Percentiles rank a stretch among this genome's conserved stretches.
Evolutionary conservation across 2,797 vertebrate species (phyloP).

Genomic region (Hyperoplus immaculatus): DNA sequence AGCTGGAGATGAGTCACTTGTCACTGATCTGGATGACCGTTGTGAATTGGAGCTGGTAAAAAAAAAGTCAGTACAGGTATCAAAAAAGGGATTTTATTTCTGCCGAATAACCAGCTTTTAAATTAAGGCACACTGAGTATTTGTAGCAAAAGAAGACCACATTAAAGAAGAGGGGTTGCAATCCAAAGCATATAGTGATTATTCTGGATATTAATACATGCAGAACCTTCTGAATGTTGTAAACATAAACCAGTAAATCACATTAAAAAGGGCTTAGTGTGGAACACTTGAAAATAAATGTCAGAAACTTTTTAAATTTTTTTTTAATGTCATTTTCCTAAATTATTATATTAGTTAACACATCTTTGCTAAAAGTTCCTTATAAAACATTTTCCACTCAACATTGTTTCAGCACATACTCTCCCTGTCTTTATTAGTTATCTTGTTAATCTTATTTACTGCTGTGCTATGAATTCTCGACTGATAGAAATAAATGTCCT

Average conservation of each 20-base stretch:
- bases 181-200: too few species aligned
- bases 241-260: background rate
- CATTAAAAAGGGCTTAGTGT: background rate
- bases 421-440: background rate
- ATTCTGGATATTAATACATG: background rate
- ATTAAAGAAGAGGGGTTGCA: too few species aligned
- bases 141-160: background rate
- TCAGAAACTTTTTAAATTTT: background rate
- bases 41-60: constrained; percentile 37
- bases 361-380: background rate
- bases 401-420: background rate
- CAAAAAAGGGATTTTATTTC: constrained; percentile 7
- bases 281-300: background rate
- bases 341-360: background rate
- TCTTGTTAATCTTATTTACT: background rate
- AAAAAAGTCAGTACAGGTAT: constrained; percentile 49
- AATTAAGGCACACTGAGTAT: too few species aligned
- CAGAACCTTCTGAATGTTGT: background rate
- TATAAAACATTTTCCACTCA: too few species aligned
- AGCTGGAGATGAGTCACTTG: constrained; percentile 57
- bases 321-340: background rate
- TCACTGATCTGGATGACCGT: constrained; percentile 59
- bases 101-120: constrained; percentile 34
- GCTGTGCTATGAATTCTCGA: background rate
- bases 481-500: background rate